Evolutionary conservation across 2,113 vertebrate species (phyloP).

Genomic region (Muntiacus reevesi): DNA sequence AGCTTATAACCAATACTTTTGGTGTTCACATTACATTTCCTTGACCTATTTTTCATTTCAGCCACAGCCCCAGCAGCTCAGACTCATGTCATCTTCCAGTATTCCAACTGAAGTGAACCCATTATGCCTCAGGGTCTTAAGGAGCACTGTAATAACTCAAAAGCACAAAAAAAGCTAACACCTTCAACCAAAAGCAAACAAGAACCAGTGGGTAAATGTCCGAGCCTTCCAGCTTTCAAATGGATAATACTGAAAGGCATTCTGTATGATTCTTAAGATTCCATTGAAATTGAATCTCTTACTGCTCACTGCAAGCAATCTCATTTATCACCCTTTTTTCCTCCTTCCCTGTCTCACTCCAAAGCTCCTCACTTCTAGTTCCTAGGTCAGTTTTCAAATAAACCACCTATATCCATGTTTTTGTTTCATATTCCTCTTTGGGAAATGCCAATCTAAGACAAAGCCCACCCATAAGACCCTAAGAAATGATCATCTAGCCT

Average conservation of each 20-base stretch:
- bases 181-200: neutral
- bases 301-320: neutral
- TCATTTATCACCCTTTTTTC: neutral
- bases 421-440: neutral
- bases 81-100: neutral
- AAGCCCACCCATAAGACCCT: neutral
- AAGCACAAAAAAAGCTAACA: neutral
- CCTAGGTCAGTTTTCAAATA: neutral
- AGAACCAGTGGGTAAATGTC: neutral
- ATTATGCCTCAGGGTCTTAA: neutral
- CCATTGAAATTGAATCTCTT: neutral
- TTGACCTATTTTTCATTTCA: neutral
- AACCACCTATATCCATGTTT: neutral
- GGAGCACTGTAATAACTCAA: neutral
- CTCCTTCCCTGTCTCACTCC: neutral
- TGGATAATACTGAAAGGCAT: neutral
- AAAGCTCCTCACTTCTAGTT: neutral
- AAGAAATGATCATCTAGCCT: neutral
- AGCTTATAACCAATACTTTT: neutral
- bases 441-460: neutral
- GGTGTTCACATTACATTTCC: neutral
- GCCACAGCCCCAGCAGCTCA: neutral
- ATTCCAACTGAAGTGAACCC: neutral
- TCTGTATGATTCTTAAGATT: neutral
- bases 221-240: neutral